Evolutionary conservation across 2,888 invertebrate species (phyloP), one percentile per base, ranked within the genome.

Genomic region (Exephanes ischioxanthus): DNA sequence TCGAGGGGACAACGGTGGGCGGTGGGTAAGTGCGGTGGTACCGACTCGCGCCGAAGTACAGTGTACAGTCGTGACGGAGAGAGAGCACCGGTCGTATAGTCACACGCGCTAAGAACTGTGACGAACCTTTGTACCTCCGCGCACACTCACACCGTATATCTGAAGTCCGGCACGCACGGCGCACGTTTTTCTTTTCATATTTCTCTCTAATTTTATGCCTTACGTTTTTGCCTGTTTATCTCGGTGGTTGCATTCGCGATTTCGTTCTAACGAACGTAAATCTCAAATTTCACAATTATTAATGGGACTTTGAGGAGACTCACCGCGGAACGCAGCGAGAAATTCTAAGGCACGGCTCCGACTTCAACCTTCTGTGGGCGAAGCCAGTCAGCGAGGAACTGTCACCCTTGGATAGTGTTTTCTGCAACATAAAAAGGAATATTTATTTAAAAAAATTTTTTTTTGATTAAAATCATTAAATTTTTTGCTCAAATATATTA

Each of bases 1-100:
- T 37, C 58, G 72, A 58, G 45, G 58, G n/a, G 58, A 58, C 41
- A 26, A 26, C 22, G 58, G 58, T 14, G 9, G 3, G 63, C 58
- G 45, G 45, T 6, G 73, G 30, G 73, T 61, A 73, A 58, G 61
- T 45, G 5, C 45, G 73, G 73, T 26, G 30, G 73, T 73, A 58
- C 45, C 45, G 26, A 26, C n/a, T 41, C 22, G 6, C n/a, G 26
- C 58, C 22, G 45, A 45, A 73, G 26, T 33, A 63, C 30, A 9
- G n/a, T 19, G 37, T 19, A 55, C 33, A 16, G 7, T 26, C n/a
- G 14, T 26, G 58, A 58, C 58, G 41, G 45, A 71, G 71, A 73
- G 71, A 61, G 26, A 26, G 16, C 45, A 61, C 26, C 37, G 45
- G 16, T 58, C 58, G 30, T 26, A 45, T 30, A 73, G 73, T 61